A percentile compares a stretch with the other conserved stretches of the same genome.
These are phyloP conservation scores for Sandelia bainsii DNA, from an alignment of 2,797 vertebrate genomes.

Conservation along the genomic window DNA sequence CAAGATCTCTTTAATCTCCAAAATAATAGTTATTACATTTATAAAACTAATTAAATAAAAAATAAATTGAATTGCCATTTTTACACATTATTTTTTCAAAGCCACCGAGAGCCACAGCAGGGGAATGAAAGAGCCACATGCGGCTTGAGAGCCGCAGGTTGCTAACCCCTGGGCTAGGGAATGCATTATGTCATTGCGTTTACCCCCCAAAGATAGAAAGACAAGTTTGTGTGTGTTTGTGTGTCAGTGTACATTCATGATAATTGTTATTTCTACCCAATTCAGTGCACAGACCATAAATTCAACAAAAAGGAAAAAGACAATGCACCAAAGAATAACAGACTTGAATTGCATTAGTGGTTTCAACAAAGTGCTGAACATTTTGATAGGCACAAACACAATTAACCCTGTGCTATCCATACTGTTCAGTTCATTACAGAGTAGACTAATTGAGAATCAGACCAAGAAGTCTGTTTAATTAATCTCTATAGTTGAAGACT, in stretches of 20 bases:
- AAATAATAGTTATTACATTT: too few species aligned
- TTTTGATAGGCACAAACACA: conserved; percentile 59
- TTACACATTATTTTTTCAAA: too few species aligned
- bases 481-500: conserved; percentile 29
- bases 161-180: too few species aligned
- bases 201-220: too few species aligned
- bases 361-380: conserved; percentile 44
- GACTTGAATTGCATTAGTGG: conserved; percentile 52
- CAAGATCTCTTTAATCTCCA: too few species aligned
- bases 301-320: conserved; percentile 4
- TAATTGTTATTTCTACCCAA: conserved; percentile 3
- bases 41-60: too few species aligned
- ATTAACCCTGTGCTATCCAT: conserved; percentile 58
- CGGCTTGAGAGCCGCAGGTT: too few species aligned
- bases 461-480: conserved; percentile 47
- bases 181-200: too few species aligned
- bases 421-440: conserved; percentile 51
- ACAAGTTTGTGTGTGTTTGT: conserved; percentile 1
- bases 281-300: neutral
- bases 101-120: too few species aligned
- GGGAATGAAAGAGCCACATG: too few species aligned
- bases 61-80: too few species aligned
- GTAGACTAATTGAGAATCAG: conserved; percentile 50
- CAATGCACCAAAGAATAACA: conserved; percentile 39
- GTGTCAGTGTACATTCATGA: neutral